Percentiles rank a stretch among this genome's conserved stretches.
phyloP scores from a whole-genome alignment of 2,888 invertebrate genomes.

The Agrochola litura region DNA sequence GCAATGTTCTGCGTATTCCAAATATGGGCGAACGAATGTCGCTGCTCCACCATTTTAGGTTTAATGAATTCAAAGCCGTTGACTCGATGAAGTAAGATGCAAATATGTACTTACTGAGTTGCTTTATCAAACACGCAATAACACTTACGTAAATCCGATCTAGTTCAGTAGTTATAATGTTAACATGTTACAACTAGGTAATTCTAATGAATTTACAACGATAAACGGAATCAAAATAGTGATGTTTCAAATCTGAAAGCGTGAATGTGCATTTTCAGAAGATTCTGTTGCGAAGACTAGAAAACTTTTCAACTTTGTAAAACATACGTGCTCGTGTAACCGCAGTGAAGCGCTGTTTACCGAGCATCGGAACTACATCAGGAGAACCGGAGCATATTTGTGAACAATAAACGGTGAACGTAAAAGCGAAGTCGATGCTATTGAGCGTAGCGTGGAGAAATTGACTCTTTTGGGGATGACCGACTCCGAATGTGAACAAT shows the following conservation, averaged over 20 bases:
- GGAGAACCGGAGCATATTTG: slow-evolving; percentile 69
- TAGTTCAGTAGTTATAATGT: slow-evolving; percentile 61
- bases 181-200: slow-evolving; percentile 56
- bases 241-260: not conserved
- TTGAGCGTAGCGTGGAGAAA: slow-evolving; percentile 69
- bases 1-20: slow-evolving; percentile 73
- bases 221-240: slow-evolving; percentile 2
- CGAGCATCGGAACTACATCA: slow-evolving; percentile 69
- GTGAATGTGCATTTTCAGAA: slow-evolving; percentile 21
- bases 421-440: slow-evolving; percentile 60
- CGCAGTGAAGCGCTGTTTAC: slow-evolving; percentile 28
- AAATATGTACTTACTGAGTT: slow-evolving; percentile 63
- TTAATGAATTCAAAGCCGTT: slow-evolving; percentile 75
- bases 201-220: slow-evolving; percentile 34
- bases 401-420: slow-evolving; percentile 65
- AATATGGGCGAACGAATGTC: slow-evolving; percentile 74
- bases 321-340: slow-evolving; percentile 20
- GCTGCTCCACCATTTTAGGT: slow-evolving; percentile 71
- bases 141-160: slow-evolving; percentile 66
- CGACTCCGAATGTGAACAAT: slow-evolving; percentile 72
- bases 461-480: slow-evolving; percentile 74
- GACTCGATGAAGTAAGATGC: slow-evolving; percentile 68
- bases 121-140: slow-evolving; percentile 63
- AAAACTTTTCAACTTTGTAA: slow-evolving; percentile 36
- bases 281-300: slow-evolving; percentile 10